Evolutionary conservation across 1,140 invertebrate genomes (phyloP), one percentile per base, ranked within the genome.

Genomic region (Papilio helenus): DNA sequence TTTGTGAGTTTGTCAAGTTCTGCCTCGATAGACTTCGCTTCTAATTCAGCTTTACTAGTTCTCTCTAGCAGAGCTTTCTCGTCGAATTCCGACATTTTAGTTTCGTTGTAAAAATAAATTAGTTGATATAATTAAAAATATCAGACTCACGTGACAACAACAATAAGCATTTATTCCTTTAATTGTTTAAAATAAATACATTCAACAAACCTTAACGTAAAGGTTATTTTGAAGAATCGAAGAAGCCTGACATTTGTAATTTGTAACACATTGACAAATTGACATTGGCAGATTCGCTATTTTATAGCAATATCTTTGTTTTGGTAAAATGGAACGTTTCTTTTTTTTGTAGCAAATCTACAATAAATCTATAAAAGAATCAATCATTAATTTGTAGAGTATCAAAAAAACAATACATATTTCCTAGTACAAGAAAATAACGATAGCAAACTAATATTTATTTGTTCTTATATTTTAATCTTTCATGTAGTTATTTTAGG

Each of bases 11-110:
- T 89, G 49, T 95, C 88, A n/a, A 96, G 84, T 87, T 96, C 94
- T 58, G 94, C 88, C 84, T 95, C 95, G 49, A 96, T 90, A 65
- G 86, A 83, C 72, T 91, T 90, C 39, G 95, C 95, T 85, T 96
- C 95, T 81, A 91, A 89, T 86, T 96, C 96, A 7, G 89, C 90
- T 81, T 83, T 84, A 42, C 58, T 80, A n/a, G 90, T 93, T 72
- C 90, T 82, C 83, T 89, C 89, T 84, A 93, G 92, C 18, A 95
- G 72, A 9, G 80, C 72, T 76, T 85, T 88, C 73, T 86, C 58
- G 34, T 89, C 86, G 26, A 73, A 39, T 26, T 91, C 87, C 5
- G 90, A 84, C 89, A 91, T 93, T 80, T 74, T 86, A 51, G 18
- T 68, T 34, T 80, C 79, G 79, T 16, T 65, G 26, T 29, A 49